A percentile compares a stretch with the other conserved stretches of the same genome.
These are phyloP conservation scores for Ceraclea dissimilis DNA, from an alignment of 2,888 invertebrate species.

Conservation along the genomic window DNA sequence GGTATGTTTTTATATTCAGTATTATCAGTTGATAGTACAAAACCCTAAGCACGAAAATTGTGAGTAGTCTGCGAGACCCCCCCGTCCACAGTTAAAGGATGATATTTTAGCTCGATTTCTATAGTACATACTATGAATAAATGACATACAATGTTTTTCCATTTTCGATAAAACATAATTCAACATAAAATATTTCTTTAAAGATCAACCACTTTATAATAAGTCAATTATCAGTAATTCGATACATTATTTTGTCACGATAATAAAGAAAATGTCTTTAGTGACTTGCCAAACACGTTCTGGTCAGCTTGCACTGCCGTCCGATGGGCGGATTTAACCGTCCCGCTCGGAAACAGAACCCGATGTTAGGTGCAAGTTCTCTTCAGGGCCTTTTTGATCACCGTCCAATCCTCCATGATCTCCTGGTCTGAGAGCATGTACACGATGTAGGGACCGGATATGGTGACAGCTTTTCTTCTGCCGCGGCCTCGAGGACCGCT, in stretches of 20 bases:
- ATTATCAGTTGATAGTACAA: too few relatives aligned
- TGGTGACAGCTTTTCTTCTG: slow-evolving; percentile 67
- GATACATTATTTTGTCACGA: neutral
- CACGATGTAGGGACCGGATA: slow-evolving; percentile 88
- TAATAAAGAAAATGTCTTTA: neutral
- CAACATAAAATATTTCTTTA: too few relatives aligned
- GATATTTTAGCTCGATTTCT: too few relatives aligned
- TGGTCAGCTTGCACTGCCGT: neutral
- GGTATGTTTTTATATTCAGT: too few relatives aligned
- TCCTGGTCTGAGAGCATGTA: slow-evolving; percentile 91
- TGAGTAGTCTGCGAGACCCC: too few relatives aligned
- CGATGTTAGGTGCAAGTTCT: slow-evolving; percentile 31
- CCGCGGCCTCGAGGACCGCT: slow-evolving; percentile 46
- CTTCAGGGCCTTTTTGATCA: slow-evolving; percentile 76
- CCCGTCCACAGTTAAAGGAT: too few relatives aligned
- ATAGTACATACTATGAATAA: too few relatives aligned
- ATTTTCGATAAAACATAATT: too few relatives aligned
- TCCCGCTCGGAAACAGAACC: neutral
- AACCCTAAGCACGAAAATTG: too few relatives aligned
- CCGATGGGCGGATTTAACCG: neutral
- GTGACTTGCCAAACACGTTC: neutral
- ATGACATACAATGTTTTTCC: too few relatives aligned
- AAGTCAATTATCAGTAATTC: too few relatives aligned
- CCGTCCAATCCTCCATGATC: slow-evolving; percentile 92
- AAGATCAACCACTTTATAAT: too few relatives aligned